Evolutionary conservation across 2,113 vertebrate species (phyloP).

Genomic region (Protobothrops mucrosquamatus): DNA sequence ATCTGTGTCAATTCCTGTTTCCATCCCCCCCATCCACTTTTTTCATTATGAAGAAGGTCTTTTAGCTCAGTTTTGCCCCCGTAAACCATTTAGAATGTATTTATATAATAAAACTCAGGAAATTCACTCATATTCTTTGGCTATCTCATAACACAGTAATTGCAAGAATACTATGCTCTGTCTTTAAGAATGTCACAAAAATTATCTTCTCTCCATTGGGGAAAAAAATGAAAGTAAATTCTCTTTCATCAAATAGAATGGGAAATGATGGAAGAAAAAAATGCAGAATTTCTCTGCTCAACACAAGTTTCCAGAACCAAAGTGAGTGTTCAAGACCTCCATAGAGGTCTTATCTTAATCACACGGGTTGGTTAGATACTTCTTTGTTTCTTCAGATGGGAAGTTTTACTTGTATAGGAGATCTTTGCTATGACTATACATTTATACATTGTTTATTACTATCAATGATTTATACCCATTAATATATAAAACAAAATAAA

Average conservation of each 20-base stretch:
- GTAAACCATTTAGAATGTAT: not conserved
- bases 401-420: not conserved
- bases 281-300: not conserved
- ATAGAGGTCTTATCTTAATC: not conserved
- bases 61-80: not conserved
- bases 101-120: not conserved
- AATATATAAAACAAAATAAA: not conserved
- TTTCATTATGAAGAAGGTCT: not conserved
- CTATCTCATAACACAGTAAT: not conserved
- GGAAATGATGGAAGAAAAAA: not conserved
- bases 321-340: not conserved
- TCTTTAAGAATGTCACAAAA: not conserved
- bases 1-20: not conserved
- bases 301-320: not conserved
- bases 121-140: not conserved
- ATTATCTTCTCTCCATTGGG: not conserved
- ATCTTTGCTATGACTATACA: not conserved
- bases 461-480: not conserved
- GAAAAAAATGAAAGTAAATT: not conserved
- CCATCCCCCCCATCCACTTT: not conserved
- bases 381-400: too few relatives aligned
- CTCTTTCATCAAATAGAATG: not conserved
- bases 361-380: not conserved
- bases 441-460: not conserved
- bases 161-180: not conserved